Evolutionary conservation across 2,113 vertebrate species (phyloP), one percentile per base, ranked within the genome.

Genomic region (Trichomycterus rosablanca): DNA sequence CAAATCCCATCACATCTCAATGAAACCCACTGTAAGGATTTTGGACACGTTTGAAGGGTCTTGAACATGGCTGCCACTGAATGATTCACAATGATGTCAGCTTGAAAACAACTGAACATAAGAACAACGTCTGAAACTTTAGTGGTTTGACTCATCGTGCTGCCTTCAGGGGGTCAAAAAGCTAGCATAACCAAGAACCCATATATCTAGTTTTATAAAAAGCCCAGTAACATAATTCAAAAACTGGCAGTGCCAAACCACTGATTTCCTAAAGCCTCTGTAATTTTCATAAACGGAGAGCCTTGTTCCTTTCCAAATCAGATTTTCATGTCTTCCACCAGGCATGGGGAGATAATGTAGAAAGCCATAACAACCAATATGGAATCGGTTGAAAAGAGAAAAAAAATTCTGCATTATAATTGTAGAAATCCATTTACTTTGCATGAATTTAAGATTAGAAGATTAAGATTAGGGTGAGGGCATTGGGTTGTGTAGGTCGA

Each of bases 181-280:
- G 46, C 40, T 35, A 40, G 4, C 37, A 42, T 49, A 62, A 51
- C 16, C 37, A 4, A 20, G 51, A 34, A 26, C 23, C 59, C 12
- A 2, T 28, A 4, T 30, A 19, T 10, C 35, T 51, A 34, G 34
- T 23, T n/a, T 40, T 44, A 55, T 12, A 24, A 37, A n/a, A n/a
- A n/a, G n/a, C n/a, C 32, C 49, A 63, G 4, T 37, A 55, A 65
- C 18, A 56, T 56, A 28, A 39, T 56, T 55, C 43, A 53, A 48
- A 56, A 46, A 26, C 12, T 45, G 51, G 20, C 32, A 16, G 32
- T 56, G 52, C 44, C 53, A 65, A 65, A 57, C 53, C 63, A 65
- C 34, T 24, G 20, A 65, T 49, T 56, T 65, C 63, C 63, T 64
- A 18, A 46, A 64, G 15, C 28, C 49, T 53, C 19, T 56, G 32